These are phyloP conservation scores for Thamnaconus septentrionalis DNA, from an alignment of 2,113 vertebrate genomes.

Conservation along the genomic window DNA sequence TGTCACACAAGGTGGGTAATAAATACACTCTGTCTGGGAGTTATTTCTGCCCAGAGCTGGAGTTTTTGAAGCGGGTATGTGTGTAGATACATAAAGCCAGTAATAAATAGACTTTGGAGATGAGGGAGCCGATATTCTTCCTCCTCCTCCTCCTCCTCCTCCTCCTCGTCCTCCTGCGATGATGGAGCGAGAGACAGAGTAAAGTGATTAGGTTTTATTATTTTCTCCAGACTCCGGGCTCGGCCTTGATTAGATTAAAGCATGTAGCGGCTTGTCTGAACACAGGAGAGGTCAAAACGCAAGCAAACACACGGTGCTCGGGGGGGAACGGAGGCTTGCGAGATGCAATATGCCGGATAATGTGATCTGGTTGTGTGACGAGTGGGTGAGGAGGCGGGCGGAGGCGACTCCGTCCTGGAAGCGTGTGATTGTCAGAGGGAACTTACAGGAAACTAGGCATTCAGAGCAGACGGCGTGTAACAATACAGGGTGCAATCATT, in stretches of 20 bases:
- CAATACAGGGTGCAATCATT: too few species aligned
- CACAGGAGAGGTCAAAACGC: conserved; percentile 51
- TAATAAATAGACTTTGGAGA: conserved; percentile 59
- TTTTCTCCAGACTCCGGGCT: conserved; percentile 58
- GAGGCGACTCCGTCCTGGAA: conserved; percentile 1
- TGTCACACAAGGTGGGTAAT: conserved; percentile 32
- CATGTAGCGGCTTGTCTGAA: conserved; percentile 54
- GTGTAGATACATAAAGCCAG: conserved; percentile 39
- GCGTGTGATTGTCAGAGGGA: not conserved
- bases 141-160: conserved; percentile 37
- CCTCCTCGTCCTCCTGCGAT: conserved; percentile 40
- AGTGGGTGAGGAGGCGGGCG: conserved; percentile 23
- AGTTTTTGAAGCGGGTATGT: conserved; percentile 21
- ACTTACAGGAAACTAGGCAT: too few species aligned
- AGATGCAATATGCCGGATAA: conserved; percentile 45
- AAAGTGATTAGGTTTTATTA: conserved; percentile 65
- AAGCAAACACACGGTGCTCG: conserved; percentile 29
- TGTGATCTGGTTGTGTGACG: conserved; percentile 25
- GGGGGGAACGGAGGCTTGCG: conserved; percentile 26
- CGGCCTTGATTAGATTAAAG: conserved; percentile 61
- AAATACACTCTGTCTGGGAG: conserved; percentile 35
- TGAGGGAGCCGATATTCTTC: conserved; percentile 43
- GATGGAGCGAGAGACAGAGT: conserved; percentile 34
- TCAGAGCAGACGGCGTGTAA: too few species aligned
- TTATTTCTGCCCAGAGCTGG: conserved; percentile 41